These are phyloP conservation scores for Myodes glareolus DNA, from an alignment of 2,113 vertebrate species.

Conservation along the genomic window DNA sequence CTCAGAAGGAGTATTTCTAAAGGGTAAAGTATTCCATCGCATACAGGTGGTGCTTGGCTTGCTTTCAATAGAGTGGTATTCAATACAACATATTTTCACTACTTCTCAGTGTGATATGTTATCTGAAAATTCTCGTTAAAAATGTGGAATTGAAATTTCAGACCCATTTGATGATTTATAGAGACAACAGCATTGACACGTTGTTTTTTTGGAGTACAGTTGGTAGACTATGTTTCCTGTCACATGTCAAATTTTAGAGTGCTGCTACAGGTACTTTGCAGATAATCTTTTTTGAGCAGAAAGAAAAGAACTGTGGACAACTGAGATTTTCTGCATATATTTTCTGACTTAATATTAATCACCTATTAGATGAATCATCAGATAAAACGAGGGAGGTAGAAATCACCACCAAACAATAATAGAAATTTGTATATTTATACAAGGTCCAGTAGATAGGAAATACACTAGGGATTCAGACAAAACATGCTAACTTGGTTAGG, in stretches of 20 bases:
- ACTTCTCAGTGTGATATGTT: background rate
- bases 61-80: slow-evolving; percentile 44
- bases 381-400: background rate
- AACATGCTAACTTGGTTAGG: background rate
- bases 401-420: background rate
- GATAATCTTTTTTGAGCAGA: background rate
- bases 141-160: slow-evolving; percentile 45
- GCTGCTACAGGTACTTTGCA: background rate
- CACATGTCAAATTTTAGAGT: background rate
- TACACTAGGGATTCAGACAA: background rate
- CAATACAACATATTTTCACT: slow-evolving; percentile 17
- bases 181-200: background rate
- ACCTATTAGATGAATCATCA: background rate
- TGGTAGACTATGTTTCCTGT: background rate
- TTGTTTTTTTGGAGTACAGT: slow-evolving; percentile 46
- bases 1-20: background rate
- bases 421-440: background rate
- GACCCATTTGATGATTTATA: slow-evolving; percentile 13
- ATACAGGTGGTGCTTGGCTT: slow-evolving; percentile 18
- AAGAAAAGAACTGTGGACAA: background rate
- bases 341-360: background rate
- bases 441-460: background rate
- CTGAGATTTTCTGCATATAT: background rate
- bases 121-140: slow-evolving; percentile 28
- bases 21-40: background rate